Conservation (phyloP, 2,888 invertebrate species). For the Dryomyza anilis region DNA sequence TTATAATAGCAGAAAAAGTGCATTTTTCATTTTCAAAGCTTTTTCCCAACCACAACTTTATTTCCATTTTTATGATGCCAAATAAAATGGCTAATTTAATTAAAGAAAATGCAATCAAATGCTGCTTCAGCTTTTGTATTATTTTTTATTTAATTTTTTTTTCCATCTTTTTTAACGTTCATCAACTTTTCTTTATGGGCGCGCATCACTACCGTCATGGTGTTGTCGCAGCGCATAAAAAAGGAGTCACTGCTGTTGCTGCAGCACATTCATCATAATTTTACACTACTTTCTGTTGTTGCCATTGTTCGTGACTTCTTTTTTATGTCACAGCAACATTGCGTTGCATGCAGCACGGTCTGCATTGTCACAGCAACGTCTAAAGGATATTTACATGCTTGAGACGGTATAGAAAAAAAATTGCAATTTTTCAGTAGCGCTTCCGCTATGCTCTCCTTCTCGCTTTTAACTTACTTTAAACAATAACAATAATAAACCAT, state of each 20-base stretch:
- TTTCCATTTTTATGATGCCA: conserved; percentile 11
- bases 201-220: too few species aligned
- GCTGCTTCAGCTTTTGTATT: not conserved
- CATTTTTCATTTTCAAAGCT: not conserved
- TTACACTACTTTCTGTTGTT: not conserved
- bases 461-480: not conserved
- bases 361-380: not conserved
- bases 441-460: too few species aligned
- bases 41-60: not conserved
- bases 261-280: conserved; percentile 21
- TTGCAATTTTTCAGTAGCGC: not conserved
- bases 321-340: conserved; percentile 22
- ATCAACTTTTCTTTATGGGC: conserved; percentile 20
- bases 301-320: not conserved
- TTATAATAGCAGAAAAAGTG: too few species aligned
- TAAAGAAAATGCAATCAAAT: conserved; percentile 39
- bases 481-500: conserved; percentile 34
- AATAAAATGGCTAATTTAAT: conserved; percentile 40
- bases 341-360: conserved; percentile 1
- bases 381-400: conserved; percentile 21
- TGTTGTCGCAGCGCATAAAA: conserved; percentile 23
- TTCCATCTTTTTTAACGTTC: conserved; percentile 2
- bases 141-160: not conserved
- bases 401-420: conserved; percentile 2
- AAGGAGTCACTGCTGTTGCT: conserved; percentile 14